These are phyloP conservation scores for Tetramorium alpestre DNA, from an alignment of 1,140 invertebrate genomes.

Conservation along the genomic window DNA sequence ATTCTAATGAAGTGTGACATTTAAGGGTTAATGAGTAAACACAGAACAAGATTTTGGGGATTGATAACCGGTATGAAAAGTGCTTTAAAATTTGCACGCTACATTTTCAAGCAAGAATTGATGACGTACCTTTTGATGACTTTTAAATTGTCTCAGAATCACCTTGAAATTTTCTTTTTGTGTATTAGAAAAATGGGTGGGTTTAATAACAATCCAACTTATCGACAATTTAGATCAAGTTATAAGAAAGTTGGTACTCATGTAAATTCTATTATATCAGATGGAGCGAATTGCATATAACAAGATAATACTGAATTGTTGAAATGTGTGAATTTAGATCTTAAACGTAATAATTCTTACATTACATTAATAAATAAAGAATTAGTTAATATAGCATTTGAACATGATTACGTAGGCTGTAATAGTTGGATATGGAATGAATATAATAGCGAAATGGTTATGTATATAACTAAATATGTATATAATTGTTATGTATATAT, in stretches of 20 bases:
- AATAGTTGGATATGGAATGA: too few species aligned
- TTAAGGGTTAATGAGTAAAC: background rate
- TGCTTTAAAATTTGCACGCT: background rate
- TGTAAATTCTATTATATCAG: background rate
- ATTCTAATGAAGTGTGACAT: too few species aligned
- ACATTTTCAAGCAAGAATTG: background rate
- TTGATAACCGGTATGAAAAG: background rate
- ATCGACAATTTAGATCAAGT: background rate
- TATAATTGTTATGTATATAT: too few species aligned
- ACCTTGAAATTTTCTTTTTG: background rate
- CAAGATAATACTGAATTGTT: background rate
- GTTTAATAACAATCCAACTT: constrained; percentile 9
- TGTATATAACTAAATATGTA: too few species aligned
- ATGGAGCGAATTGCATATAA: background rate
- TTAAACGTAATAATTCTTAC: background rate
- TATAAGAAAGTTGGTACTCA: background rate
- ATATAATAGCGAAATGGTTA: too few species aligned
- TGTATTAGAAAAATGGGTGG: background rate
- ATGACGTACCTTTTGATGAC: background rate
- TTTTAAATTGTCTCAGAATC: background rate
- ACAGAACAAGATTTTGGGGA: background rate
- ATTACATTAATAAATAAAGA: too few species aligned
- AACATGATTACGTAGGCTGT: too few species aligned
- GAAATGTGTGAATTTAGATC: background rate
- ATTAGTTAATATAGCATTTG: too few species aligned